Evolutionary conservation across 2,888 invertebrate species (phyloP), one percentile per base, ranked within the genome.

Genomic region (Leptarthrus brevirostris): DNA sequence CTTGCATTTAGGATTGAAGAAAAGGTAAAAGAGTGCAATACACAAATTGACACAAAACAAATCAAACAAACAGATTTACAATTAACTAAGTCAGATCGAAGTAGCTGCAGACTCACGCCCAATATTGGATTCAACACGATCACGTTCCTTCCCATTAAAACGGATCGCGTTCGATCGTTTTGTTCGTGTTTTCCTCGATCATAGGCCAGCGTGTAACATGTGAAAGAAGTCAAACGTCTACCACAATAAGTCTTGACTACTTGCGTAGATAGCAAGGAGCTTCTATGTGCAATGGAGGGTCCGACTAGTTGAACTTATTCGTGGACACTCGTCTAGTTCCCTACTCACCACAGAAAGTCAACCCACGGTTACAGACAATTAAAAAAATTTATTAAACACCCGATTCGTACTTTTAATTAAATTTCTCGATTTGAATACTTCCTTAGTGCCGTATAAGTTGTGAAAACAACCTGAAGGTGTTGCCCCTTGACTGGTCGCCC

Each of bases 391-490:
- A 49, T 52, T 69, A 69, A 69, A 69, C 69, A 69, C 34, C 40
- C 56, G 56, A 56, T 72, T 72, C 56, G 72, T 72, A 72, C 56
- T 58, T 72, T 72, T 72, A 72, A 72, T 72, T 72, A 72, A 72
- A 72, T 72, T 72, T 72, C 72, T 56, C 56, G 72, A 58, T 58
- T 72, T 72, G 72, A 72, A 72, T 72, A 72, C 72, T 72, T 72
- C 72, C 72, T 72, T 47, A 56, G 44, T 58, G 44, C 72, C 56
- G 58, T 56, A 58, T 47, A 72, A 56, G 72, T 47, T 40, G 40
- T 24, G 70, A 34, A 72, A 72, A 44, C 44, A 72, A 56, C 56
- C 44, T 47, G 44, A 72, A 72, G 56, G 72, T 72, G 72, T 56
- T 72, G 56, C 24, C 47, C 69, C 52, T 22, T 30, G 49, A 34